Percentiles rank a stretch among this genome's conserved stretches.
Conservation (phyloP, 2,888 invertebrate species). For the Chymomyza amoena region DNA sequence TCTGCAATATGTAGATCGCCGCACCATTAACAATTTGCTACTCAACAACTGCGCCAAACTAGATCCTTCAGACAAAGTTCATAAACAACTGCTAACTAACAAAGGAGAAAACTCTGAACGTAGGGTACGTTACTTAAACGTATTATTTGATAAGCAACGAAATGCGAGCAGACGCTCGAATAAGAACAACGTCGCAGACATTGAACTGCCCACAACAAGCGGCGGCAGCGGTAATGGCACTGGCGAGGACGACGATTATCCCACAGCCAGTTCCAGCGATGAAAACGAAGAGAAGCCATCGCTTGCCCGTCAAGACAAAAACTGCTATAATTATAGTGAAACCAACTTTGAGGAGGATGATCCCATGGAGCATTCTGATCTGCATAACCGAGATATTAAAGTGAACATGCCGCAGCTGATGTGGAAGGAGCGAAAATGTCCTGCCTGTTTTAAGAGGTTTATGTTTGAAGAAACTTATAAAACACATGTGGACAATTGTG, state of each 20-base stretch:
- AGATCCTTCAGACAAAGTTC: constrained; percentile 62
- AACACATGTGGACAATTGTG: constrained; percentile 75
- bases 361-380: constrained; percentile 74
- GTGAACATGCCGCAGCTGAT: constrained; percentile 76
- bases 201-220: constrained; percentile 47
- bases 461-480: constrained; percentile 78
- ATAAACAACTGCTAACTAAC: constrained; percentile 55
- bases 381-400: constrained; percentile 69
- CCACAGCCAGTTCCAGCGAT: constrained; percentile 69
- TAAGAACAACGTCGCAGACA: constrained; percentile 13
- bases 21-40: constrained; percentile 69
- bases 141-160: constrained; percentile 65
- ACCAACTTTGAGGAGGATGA: constrained; percentile 78
- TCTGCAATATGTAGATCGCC: constrained; percentile 64
- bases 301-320: constrained; percentile 57
- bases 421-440: constrained; percentile 78
- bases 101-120: constrained; percentile 41
- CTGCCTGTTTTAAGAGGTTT: constrained; percentile 75
- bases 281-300: constrained; percentile 65
- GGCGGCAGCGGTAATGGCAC: constrained; percentile 40
- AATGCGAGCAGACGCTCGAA: constrained; percentile 36
- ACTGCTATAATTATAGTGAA: constrained; percentile 76
- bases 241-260: constrained; percentile 70
- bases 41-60: constrained; percentile 53
- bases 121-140: constrained; percentile 66